phyloP scores from a whole-genome alignment of 2,797 vertebrate species.

The Amphiprion clarkii region DNA sequence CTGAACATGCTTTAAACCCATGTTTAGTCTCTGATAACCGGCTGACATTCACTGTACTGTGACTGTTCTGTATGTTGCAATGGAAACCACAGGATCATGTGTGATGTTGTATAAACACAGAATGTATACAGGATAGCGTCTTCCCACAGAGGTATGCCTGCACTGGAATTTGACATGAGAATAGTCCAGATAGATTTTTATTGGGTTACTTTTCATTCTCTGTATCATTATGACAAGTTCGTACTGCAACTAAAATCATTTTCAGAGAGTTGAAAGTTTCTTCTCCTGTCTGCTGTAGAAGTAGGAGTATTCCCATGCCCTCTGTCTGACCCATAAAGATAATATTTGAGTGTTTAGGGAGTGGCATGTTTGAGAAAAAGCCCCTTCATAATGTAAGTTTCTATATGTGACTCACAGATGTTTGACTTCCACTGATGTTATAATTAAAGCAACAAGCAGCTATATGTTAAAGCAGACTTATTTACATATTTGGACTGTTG shows the following conservation, averaged over 20 bases:
- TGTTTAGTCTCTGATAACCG: no score
- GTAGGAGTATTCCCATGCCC: background rate
- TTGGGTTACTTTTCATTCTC: background rate
- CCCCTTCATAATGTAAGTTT: background rate
- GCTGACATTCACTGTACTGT: no score
- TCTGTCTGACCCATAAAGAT: slow-evolving; percentile 8
- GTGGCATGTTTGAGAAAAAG: slow-evolving; percentile 3
- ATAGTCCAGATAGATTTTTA: no score
- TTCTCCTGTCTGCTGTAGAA: background rate
- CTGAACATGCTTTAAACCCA: no score
- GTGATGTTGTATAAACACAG: no score
- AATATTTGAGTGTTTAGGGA: slow-evolving; percentile 12
- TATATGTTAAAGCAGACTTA: background rate
- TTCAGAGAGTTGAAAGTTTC: background rate
- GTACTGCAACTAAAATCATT: no score
- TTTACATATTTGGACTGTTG: background rate
- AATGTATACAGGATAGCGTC: no score
- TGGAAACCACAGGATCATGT: no score
- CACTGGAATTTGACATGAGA: no score
- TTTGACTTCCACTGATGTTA: background rate
- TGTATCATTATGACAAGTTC: background rate
- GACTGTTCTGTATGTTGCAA: no score
- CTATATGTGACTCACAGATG: no score
- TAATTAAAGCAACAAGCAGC: background rate
- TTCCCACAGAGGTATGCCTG: no score